phyloP scores from a whole-genome alignment of 2,797 vertebrate genomes.

The Cheirogaleus major region DNA sequence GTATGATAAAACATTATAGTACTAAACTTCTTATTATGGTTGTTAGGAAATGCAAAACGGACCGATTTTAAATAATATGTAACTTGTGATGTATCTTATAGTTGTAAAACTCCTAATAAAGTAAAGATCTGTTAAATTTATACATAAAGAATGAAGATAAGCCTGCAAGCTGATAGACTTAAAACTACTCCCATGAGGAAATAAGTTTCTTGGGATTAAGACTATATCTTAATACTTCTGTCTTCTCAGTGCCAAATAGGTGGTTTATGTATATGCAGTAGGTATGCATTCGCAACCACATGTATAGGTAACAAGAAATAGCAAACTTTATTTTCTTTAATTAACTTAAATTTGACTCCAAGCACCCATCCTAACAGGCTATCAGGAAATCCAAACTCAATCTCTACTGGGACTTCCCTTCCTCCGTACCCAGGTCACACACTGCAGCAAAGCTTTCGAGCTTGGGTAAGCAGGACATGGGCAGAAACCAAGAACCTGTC shows the following conservation, averaged over 20 bases:
- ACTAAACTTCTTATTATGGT: not conserved
- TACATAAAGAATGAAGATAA: not conserved
- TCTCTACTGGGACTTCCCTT: not conserved
- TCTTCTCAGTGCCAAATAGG: not conserved
- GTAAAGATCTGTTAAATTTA: not conserved
- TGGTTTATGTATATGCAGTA: not conserved
- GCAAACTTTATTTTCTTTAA: not conserved
- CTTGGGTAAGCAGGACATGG: rapidly evolving
- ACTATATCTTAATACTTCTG: not conserved
- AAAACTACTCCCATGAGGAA: not conserved
- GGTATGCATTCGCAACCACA: not conserved
- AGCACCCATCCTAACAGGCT: not conserved
- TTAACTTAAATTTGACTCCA: not conserved
- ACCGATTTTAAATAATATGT: not conserved
- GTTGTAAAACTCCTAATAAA: not conserved
- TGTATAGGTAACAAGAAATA: not conserved
- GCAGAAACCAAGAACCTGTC: rapidly evolving
- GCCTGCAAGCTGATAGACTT: not conserved
- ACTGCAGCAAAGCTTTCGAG: not conserved
- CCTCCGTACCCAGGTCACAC: not conserved
- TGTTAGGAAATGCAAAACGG: not conserved
- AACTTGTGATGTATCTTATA: not conserved
- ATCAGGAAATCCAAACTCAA: not conserved
- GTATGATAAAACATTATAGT: not conserved
- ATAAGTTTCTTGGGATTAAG: not conserved